Evolutionary conservation across 2,113 vertebrate genomes (phyloP), one percentile per base, ranked within the genome.

Genomic region (Chaetorhynchus papuensis): DNA sequence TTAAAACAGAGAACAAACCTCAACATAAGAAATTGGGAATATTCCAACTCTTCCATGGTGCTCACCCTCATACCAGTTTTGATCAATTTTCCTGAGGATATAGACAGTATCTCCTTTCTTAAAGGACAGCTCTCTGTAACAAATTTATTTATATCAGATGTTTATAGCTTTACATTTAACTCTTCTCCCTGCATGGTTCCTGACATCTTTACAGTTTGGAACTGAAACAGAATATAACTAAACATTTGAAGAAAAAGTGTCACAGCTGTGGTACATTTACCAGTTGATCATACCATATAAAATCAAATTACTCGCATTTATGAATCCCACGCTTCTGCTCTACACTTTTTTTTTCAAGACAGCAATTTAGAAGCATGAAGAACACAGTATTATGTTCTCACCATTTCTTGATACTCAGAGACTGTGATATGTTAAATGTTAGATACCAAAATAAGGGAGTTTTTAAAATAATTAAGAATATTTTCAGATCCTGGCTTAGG

Each of bases 51-150:
- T 98, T 74, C 99, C 99, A 4, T 98, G 98, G 87, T 99, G 98
- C 84, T 99, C 99, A 83, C 99, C 99, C 94, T 99, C 99, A 77
- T 99, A 99, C 99, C 99, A 99, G 97, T 99, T 99, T 93, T 98
- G 99, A 98, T 99, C 99, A 78, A 99, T 99, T 98, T 99, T 99
- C 97, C 99, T 98, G 98, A 99, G 98, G 98, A 99, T 99, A 97
- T 99, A 99, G 89, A 99, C 98, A 10, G 99, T 98, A 76, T 99
- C 99, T 52, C 99, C 99, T 97, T 99, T 99, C 97, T 99, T 99
- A 98, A 99, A 99, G 15, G 99, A 99, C 96, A 99, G 97, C 97
- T 99, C 99, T 98, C 99, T 99, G 98, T 24, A 98, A 98, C 87
- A 98, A 69, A 97, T 70, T 69, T 26, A 80, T 66, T 96, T 86